phyloP scores from a whole-genome alignment of 2,113 vertebrate genomes.

The Chiloscyllium plagiosum region DNA sequence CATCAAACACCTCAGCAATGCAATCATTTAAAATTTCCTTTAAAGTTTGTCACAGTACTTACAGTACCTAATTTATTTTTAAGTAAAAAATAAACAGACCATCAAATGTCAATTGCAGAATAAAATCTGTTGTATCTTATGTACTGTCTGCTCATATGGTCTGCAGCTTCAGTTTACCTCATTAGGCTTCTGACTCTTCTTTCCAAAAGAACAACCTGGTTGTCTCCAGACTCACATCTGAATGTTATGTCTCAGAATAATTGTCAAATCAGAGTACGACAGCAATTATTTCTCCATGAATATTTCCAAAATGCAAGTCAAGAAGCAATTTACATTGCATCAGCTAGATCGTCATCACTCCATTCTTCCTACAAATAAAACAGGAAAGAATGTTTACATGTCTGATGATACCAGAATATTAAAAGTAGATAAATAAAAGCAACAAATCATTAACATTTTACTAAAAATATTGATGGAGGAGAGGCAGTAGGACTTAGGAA shows the following conservation, averaged over 20 bases:
- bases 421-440: neutral
- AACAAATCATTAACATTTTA: neutral
- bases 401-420: constrained; percentile 42
- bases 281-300: neutral
- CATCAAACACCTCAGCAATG: neutral
- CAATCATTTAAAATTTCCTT: neutral
- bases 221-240: neutral
- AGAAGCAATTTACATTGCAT: constrained; percentile 42
- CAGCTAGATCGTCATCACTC: constrained; percentile 77
- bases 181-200: neutral
- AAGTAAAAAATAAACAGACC: neutral
- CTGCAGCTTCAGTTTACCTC: neutral
- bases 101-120: neutral
- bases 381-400: constrained; percentile 26
- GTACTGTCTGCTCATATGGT: neutral
- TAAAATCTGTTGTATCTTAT: neutral
- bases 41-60: neutral
- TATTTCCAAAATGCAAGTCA: neutral
- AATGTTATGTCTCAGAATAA: neutral
- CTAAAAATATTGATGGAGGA: neutral
- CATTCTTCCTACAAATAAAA: constrained; percentile 68
- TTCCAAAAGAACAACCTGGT: neutral
- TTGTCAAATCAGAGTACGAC: neutral
- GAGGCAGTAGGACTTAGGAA: neutral
- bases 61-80: neutral